A percentile compares a stretch with the other conserved stretches of the same genome.
Evolutionary conservation across 2,888 invertebrate genomes (phyloP).

Genomic region (Autographa pulchrina): DNA sequence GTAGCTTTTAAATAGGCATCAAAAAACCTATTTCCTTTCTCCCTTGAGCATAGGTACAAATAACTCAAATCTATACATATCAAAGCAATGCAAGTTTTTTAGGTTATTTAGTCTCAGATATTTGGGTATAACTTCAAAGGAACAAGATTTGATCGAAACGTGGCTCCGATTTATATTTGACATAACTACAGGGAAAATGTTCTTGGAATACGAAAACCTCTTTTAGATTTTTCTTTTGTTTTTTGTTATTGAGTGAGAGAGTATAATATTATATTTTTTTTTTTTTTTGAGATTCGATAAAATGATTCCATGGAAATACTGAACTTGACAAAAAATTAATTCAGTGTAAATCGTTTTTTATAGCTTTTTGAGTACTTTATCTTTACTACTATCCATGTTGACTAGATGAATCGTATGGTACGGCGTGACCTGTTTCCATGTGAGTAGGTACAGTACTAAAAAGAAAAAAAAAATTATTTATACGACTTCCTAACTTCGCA

Average conservation of each 20-base stretch:
- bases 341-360: too few relatives aligned
- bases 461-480: too few relatives aligned
- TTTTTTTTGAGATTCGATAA: conserved; percentile 4
- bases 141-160: conserved; percentile 21
- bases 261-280: not conserved
- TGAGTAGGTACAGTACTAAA: too few relatives aligned
- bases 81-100: conserved; percentile 36
- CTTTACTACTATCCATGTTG: too few relatives aligned
- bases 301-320: not conserved
- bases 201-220: not conserved
- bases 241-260: not conserved
- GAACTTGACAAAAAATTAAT: too few relatives aligned
- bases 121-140: conserved; percentile 37
- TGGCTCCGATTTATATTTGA: not conserved
- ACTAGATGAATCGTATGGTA: too few relatives aligned
- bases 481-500: too few relatives aligned
- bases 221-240: not conserved
- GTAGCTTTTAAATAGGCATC: not conserved
- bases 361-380: too few relatives aligned
- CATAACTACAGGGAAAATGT: not conserved
- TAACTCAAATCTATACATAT: conserved; percentile 45
- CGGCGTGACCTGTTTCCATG: too few relatives aligned
- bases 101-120: not conserved
- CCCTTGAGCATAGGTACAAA: conserved; percentile 30
- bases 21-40: conserved; percentile 9